Evolutionary conservation across 53 echinoderm and acorn worm species (phyloP).

Genomic region (Echinometra lucunter): DNA sequence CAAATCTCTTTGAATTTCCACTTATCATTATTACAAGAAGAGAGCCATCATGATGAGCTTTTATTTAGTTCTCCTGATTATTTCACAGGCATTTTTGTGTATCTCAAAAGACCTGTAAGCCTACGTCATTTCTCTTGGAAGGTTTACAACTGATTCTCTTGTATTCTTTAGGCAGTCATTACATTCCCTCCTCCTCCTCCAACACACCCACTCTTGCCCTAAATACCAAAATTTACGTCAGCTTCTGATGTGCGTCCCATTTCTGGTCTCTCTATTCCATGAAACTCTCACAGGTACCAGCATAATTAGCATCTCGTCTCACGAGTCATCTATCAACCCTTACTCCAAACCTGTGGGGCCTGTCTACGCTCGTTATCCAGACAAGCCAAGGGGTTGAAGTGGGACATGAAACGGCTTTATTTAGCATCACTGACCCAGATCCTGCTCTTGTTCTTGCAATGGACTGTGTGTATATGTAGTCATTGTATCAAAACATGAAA

Average conservation of each 20-base stretch:
- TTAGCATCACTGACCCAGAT: conserved; percentile 3
- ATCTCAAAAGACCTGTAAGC: no score
- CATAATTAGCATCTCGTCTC: not conserved
- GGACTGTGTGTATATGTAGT: not conserved
- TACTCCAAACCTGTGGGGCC: not conserved
- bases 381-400: not conserved
- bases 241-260: not conserved
- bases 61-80: no score
- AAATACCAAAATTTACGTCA: not conserved
- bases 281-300: not conserved
- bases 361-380: conserved; percentile 4
- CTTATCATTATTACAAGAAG: no score
- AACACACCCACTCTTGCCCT: not conserved
- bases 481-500: not conserved
- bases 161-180: no score
- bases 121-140: no score
- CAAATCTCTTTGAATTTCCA: no score
- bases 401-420: not conserved
- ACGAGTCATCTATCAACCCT: conserved; percentile 14
- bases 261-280: not conserved
- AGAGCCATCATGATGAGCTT: no score
- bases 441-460: not conserved
- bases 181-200: not conserved
- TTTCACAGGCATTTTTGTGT: no score
- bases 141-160: no score